phyloP scores from a whole-genome alignment of 1,140 invertebrate species.

The Aphaenogaster floridana region DNA sequence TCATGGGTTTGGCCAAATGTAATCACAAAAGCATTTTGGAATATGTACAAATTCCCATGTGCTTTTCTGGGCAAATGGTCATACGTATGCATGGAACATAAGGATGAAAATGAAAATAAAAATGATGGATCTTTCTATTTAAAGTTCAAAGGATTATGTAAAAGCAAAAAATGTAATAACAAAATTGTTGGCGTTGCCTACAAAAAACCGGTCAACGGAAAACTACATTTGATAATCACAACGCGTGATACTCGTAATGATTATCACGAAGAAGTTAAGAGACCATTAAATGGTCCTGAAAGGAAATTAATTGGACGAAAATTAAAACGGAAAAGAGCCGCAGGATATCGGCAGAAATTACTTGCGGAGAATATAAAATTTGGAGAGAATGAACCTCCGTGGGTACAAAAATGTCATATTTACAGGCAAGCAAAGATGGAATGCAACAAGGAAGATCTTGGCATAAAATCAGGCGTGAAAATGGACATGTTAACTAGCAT shows the following conservation, averaged over 20 bases:
- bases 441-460: neutral
- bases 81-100: neutral
- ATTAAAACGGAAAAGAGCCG: neutral
- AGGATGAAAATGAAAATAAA: neutral
- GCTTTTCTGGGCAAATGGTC: slow-evolving; percentile 9
- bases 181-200: slow-evolving; percentile 6
- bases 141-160: slow-evolving; percentile 4
- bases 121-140: neutral
- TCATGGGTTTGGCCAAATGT: neutral
- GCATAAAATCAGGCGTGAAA: neutral
- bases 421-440: slow-evolving; percentile 4
- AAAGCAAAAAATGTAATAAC: neutral
- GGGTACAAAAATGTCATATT: slow-evolving; percentile 10
- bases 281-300: neutral
- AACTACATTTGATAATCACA: slow-evolving; percentile 4
- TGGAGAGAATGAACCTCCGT: neutral
- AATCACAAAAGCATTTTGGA: slow-evolving; percentile 9
- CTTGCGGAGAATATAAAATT: neutral
- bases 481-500: neutral
- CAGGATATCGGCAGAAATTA: slow-evolving; percentile 3
- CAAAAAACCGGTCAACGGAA: neutral
- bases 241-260: slow-evolving; percentile 6
- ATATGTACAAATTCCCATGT: slow-evolving; percentile 13
- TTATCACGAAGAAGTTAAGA: slow-evolving; percentile 11
- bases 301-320: neutral